These are phyloP conservation scores for Podiceps cristatus DNA, from an alignment of 2,113 vertebrate species.

Conservation along the genomic window DNA sequence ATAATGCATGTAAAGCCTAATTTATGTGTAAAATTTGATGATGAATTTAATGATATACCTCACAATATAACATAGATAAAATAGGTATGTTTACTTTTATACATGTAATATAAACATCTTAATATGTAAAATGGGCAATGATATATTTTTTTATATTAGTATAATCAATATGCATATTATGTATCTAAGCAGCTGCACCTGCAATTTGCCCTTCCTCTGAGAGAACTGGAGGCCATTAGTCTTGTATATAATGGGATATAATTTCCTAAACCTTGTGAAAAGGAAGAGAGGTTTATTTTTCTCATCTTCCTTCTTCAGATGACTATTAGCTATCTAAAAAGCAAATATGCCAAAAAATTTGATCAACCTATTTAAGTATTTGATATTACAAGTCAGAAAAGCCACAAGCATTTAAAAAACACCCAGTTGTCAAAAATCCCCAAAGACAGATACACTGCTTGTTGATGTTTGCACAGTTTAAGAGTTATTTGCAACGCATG, in stretches of 20 bases:
- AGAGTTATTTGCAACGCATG: neutral
- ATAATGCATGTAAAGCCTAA: neutral
- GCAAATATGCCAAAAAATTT: neutral
- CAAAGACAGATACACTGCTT: neutral
- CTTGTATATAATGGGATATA: neutral
- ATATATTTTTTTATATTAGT: neutral
- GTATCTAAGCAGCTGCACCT: neutral
- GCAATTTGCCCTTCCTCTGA: neutral
- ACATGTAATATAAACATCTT: neutral
- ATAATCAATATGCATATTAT: neutral
- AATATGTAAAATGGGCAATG: neutral
- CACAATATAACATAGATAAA: neutral
- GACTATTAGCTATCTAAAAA: neutral
- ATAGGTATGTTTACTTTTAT: neutral
- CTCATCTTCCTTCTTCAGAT: neutral
- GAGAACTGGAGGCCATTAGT: neutral
- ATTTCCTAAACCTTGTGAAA: neutral
- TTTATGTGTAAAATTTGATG: neutral
- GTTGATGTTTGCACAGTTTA: neutral
- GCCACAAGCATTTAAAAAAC: neutral
- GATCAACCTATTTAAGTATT: neutral
- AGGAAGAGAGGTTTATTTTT: neutral
- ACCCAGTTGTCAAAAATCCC: neutral
- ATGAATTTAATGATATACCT: neutral
- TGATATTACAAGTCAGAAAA: neutral